Conservation (phyloP, 2,888 invertebrate species). For the Crossocerus cetratus region DNA sequence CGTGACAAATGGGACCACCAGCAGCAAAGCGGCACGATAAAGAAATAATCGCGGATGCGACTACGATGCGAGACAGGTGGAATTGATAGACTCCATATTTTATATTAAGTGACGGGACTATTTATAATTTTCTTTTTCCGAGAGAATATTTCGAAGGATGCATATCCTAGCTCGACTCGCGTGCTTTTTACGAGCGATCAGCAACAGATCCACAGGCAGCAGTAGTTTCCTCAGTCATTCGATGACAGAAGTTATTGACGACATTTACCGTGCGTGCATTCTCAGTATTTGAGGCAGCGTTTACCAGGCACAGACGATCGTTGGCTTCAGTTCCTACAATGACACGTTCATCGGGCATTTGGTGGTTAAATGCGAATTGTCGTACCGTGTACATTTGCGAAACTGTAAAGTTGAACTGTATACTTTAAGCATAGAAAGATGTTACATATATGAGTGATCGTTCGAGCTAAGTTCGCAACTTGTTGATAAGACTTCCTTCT, state of each 20-base stretch:
- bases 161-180: background rate
- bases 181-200: background rate
- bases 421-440: conserved; percentile 50
- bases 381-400: conserved; percentile 60
- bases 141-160: background rate
- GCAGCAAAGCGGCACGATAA: conserved; percentile 9
- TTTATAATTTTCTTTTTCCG: background rate
- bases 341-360: conserved; percentile 63
- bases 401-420: conserved; percentile 51
- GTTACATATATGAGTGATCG: conserved; percentile 44
- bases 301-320: conserved; percentile 53
- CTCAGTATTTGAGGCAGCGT: conserved; percentile 55
- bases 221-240: background rate
- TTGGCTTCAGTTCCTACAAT: conserved; percentile 70
- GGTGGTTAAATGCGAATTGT: conserved; percentile 63
- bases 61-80: conserved; percentile 16
- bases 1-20: conserved; percentile 40
- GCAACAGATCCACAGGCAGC: background rate
- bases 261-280: conserved; percentile 33
- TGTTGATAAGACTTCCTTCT: conserved; percentile 40
- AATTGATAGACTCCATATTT: conserved; percentile 25
- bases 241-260: background rate
- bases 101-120: conserved; percentile 6
- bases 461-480: conserved; percentile 49
- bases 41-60: background rate